Evolutionary conservation across 2,888 invertebrate genomes (phyloP), one percentile per base, ranked within the genome.

Genomic region (Drosophila melanosoma): DNA sequence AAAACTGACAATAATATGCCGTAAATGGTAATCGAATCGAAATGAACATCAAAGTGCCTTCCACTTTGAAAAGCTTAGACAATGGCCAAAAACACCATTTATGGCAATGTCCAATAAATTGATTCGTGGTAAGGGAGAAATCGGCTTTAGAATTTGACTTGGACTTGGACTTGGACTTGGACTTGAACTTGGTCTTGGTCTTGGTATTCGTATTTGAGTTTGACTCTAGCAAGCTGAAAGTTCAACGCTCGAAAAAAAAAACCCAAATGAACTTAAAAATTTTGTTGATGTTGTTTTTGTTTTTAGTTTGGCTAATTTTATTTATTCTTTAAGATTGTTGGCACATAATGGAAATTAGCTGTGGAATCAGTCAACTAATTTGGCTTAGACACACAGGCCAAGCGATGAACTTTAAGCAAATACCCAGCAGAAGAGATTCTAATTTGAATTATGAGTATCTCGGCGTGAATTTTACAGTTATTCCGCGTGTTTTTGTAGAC

Each of bases 181-280:
- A 32, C 3, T 51, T 64, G 29, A 23, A 36, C 3, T 56, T 64
- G 29, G 29, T 26, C 3, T 51, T 52, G 49, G 38, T 32, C n/a
- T n/a, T 45, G 20, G 52, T 63, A 52, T 59, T 57, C 61, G 53
- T 59, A 54, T 66, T 52, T 61, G 32, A 35, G 23, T 69, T 54
- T 65, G 52, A 17, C 53, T 58, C 45, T 38, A 67, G 48, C 60
- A 66, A 79, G 89, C 86, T 89, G 88, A 89, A 84, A 88, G 89
- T 88, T 89, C 88, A 88, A 81, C 66, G 86, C 58, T 75, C 85
- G 61, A 63, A 58, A 33, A 48, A 59, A 62, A 60, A 45, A 49
- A 36, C 53, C 54, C 68, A 68, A 74, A 70, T 67, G 63, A 70
- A 59, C 62, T 32, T 53, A 10, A 53, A 40, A 56, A 57, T 60